These are phyloP conservation scores for Cyrtodaria siliqua DNA, from an alignment of 2,888 invertebrate species.

Conservation along the genomic window DNA sequence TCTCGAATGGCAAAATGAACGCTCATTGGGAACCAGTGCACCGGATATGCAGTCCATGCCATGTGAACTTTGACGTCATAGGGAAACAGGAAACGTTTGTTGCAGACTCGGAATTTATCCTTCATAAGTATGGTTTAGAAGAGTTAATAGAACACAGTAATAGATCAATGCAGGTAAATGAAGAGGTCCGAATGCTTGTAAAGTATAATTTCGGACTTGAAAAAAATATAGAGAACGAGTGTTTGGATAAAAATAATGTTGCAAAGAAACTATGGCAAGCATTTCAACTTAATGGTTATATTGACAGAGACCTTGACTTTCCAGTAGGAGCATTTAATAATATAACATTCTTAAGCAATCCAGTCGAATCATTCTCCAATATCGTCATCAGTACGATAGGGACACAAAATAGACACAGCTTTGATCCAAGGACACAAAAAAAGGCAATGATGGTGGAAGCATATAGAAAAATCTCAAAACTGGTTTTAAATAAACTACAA, in stretches of 20 bases:
- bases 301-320: constrained; percentile 29
- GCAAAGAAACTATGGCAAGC: constrained; percentile 51
- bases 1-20: constrained; percentile 15
- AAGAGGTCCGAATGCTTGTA: constrained; percentile 50
- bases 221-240: constrained; percentile 19
- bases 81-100: constrained; percentile 63
- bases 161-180: constrained; percentile 6
- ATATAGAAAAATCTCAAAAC: constrained; percentile 32
- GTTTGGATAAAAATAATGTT: constrained; percentile 42
- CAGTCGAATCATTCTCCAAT: neutral
- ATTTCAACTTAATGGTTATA: constrained; percentile 66
- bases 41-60: constrained; percentile 61
- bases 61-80: constrained; percentile 52
- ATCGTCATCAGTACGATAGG: constrained; percentile 9
- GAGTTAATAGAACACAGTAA: constrained; percentile 3
- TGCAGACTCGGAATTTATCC: constrained; percentile 33
- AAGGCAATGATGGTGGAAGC: constrained; percentile 41
- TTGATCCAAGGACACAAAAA: constrained; percentile 29
- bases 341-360: neutral
- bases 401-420: neutral
- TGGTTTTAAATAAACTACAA: constrained; percentile 30
- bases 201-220: constrained; percentile 54
- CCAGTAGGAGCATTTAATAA: constrained; percentile 1
- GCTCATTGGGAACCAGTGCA: constrained; percentile 61
- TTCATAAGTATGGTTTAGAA: constrained; percentile 41